Conservation (phyloP, 2,113 vertebrate genomes). For the Rattus rattus region DNA sequence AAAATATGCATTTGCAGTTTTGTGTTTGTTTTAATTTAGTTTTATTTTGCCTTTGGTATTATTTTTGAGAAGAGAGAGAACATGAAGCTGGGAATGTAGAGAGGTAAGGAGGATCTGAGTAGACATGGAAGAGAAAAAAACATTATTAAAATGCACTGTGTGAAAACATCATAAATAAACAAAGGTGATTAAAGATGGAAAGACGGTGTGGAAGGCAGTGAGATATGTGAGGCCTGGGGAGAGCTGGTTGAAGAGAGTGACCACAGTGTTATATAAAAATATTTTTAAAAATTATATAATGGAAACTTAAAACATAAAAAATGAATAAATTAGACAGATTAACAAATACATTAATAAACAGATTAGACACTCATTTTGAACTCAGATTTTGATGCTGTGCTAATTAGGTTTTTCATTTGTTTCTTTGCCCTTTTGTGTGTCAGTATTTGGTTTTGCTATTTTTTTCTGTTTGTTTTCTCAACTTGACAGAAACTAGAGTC, state of each 20-base stretch:
- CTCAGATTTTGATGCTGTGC: not conserved
- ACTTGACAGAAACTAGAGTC: not conserved
- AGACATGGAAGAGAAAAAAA: not conserved
- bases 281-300: not conserved
- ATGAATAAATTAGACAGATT: too few species aligned
- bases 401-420: not conserved
- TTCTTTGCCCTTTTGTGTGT: not conserved
- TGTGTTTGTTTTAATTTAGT: not conserved
- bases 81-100: not conserved
- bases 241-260: not conserved
- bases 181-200: not conserved
- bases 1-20: not conserved
- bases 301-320: not conserved
- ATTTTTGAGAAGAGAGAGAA: not conserved
- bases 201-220: not conserved
- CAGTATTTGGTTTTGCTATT: too few species aligned
- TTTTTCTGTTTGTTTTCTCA: not conserved
- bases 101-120: not conserved
- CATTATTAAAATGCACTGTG: not conserved
- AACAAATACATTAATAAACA: not conserved
- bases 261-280: not conserved
- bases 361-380: not conserved
- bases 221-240: not conserved
- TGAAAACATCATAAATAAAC: not conserved
- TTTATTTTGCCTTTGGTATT: not conserved